Percentiles rank a stretch among this genome's conserved stretches.
phyloP scores from a whole-genome alignment of 2,888 invertebrate genomes.

The Germaria angustata region DNA sequence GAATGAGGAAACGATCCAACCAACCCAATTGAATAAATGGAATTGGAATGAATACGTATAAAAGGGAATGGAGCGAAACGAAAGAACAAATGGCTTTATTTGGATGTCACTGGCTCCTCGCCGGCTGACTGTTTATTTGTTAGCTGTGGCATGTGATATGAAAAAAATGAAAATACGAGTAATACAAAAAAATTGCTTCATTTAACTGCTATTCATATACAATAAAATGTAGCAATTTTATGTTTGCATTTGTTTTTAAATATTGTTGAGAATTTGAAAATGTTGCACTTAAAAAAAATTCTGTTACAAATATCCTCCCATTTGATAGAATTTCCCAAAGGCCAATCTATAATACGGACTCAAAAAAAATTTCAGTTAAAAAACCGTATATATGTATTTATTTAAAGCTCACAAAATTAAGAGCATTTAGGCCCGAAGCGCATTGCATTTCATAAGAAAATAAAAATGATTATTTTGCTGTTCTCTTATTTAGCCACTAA shows the following conservation, averaged over 20 bases:
- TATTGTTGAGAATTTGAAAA: not conserved
- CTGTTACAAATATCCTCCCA: conserved; percentile 38
- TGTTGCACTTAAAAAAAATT: conserved; percentile 11
- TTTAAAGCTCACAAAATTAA: too few relatives aligned
- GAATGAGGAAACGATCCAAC: not conserved
- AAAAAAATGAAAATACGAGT: not conserved
- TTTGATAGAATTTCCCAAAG: conserved; percentile 62
- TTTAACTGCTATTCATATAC: conserved; percentile 19
- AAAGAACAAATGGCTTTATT: conserved; percentile 26
- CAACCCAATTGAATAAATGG: conserved; percentile 22
- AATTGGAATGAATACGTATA: not conserved
- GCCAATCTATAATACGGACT: conserved; percentile 55
- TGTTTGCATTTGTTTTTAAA: not conserved
- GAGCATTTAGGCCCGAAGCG: too few relatives aligned
- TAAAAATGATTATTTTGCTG: too few relatives aligned
- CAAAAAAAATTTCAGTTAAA: too few relatives aligned
- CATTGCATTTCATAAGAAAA: too few relatives aligned
- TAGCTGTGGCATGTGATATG: conserved; percentile 25
- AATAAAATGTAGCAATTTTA: conserved; percentile 33
- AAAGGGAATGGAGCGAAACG: not conserved
- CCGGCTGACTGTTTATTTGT: conserved; percentile 31
- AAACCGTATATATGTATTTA: too few relatives aligned
- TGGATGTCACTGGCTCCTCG: conserved; percentile 32
- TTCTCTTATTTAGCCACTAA: too few relatives aligned
- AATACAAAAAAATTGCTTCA: conserved; percentile 7